Conservation (phyloP, 2,797 vertebrate genomes). For the Sciurus carolinensis region DNA sequence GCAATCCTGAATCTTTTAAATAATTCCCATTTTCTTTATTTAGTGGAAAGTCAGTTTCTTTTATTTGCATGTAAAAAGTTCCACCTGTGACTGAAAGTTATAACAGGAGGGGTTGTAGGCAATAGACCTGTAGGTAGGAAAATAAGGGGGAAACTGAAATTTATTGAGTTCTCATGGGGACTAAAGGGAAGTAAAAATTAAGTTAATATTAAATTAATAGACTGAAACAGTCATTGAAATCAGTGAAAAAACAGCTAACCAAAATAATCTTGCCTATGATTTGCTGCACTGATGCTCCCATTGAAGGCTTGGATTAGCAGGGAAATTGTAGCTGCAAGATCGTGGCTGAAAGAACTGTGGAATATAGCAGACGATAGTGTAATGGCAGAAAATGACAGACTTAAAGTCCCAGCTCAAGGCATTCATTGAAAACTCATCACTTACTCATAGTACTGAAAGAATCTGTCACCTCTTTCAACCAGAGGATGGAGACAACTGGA, state of each 20-base stretch:
- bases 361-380: neutral
- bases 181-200: neutral
- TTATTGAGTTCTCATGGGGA: neutral
- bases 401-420: neutral
- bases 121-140: neutral
- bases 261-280: neutral
- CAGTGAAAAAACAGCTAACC: neutral
- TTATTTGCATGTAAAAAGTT: neutral
- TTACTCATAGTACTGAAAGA: neutral
- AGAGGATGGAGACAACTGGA: neutral
- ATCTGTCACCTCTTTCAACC: neutral
- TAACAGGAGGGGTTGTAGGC: neutral
- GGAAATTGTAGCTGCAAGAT: neutral
- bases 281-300: neutral
- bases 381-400: neutral
- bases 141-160: neutral
- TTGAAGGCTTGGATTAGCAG: neutral
- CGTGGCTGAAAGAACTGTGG: neutral
- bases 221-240: neutral
- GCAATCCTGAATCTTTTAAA: conserved; percentile 8
- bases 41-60: neutral
- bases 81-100: neutral
- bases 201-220: neutral
- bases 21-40: conserved; percentile 30
- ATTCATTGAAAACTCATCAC: neutral